Evolutionary conservation across 1,140 invertebrate species (phyloP), one percentile per base, ranked within the genome.

Genomic region (Lasioglossum albipes): DNA sequence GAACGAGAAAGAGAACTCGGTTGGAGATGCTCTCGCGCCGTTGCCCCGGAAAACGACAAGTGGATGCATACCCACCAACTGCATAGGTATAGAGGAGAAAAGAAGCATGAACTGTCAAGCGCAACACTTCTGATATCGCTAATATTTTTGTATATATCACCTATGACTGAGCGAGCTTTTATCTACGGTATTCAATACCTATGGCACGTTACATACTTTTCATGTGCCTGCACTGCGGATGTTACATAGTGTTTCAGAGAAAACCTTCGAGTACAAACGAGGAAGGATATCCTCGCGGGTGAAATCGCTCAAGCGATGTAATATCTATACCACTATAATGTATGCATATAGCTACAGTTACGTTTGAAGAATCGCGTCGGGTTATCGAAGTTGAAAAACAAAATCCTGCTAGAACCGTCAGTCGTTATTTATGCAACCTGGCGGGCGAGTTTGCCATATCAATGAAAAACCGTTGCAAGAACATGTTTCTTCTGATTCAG

Each of bases 261-360:
- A 68, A 67, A 75, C 13, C 64, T 59, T 42, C 74, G 36, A 59
- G 45, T 68, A 68, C 74, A 68, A 67, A 67, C 64, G 41, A 57
- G 64, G 64, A 45, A 68, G 49, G 65, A 75, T 75, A 75, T 75
- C 49, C 74, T 68, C 68, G 12, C 9, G 61, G 59, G 61, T 73
- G 36, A 79, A 79, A 73, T 78, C 68, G 67, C 2, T 78, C 67
- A 71, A n/a, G 42, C 67, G 31, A 71, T 78, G 7, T 9, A 27
- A 71, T 54, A 78, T 72, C 67, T 62, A 78, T 27, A 67, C 31
- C 59, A 18, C 22, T 54, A 41, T 54, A 65, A 71, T 54, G 59
- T 20, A 71, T 70, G 68, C 54, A 41, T 22, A 41, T 16, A 75
- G 13, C 12, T 66, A 67, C 36, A 52, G 45, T 67, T 68, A 68